Evolutionary conservation across 2,113 vertebrate genomes (phyloP).

Genomic region (Illadopsis cleaveri): DNA sequence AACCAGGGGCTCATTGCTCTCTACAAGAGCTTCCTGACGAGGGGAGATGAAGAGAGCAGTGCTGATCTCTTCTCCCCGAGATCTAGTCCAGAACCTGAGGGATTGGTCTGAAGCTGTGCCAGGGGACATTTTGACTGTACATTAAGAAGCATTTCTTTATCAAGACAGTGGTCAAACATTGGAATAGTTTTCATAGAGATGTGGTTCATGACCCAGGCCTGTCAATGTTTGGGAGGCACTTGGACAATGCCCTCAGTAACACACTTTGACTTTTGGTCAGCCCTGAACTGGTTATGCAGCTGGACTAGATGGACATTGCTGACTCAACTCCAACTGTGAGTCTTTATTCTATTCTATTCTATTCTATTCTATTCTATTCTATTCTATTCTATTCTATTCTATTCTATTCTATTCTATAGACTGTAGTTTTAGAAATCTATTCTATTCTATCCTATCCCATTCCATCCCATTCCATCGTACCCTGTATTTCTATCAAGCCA

Average conservation of each 20-base stretch:
- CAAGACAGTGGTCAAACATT: not conserved
- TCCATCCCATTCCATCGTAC: not conserved
- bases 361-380: not conserved
- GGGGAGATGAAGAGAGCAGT: not conserved
- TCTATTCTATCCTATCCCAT: not conserved
- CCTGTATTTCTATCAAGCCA: not conserved
- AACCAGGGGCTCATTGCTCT: not conserved
- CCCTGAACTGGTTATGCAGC: not conserved
- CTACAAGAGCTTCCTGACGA: not conserved
- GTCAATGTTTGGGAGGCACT: not conserved
- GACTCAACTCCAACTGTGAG: not conserved
- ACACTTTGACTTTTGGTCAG: not conserved
- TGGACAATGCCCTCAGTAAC: not conserved
- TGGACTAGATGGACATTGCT: not conserved
- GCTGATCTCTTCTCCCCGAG: not conserved
- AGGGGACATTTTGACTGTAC: not conserved
- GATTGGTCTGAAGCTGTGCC: not conserved
- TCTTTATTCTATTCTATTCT: not conserved
- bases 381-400: not conserved
- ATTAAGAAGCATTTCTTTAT: not conserved
- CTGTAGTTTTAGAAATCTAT: too few relatives aligned
- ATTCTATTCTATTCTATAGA: not conserved
- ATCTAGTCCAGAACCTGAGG: not conserved
- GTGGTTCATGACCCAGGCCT: not conserved
- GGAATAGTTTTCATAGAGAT: not conserved